Evolutionary conservation across 2,888 invertebrate species (phyloP), one percentile per base, ranked within the genome.

Genomic region (Anorthoa munda): DNA sequence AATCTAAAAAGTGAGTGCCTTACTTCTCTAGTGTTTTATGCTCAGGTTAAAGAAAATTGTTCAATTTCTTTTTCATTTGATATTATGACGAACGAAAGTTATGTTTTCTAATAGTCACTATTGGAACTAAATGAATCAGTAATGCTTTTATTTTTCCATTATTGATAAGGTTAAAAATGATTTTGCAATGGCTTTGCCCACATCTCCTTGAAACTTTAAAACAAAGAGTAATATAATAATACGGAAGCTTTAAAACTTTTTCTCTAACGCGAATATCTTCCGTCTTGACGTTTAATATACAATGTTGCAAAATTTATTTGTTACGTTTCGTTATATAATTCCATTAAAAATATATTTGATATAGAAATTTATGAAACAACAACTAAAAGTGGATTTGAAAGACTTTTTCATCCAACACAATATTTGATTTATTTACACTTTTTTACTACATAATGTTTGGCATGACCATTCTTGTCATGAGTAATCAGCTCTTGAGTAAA

Each of bases 401-500:
- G 0, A 53, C 15, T 39, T 12, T 0, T 9, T 21, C 0, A 1
- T 15, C 2, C 0, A 7, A 13, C 2, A 0, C 2, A 31, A 5
- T 0, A 18, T 39, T 50, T n/a, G 5, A 0, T 3, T 2, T 21
- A 11, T 9, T n/a, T 0, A 51, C 0, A n/a, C 1, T 15, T 55
- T 50, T 58, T 23, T 13, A 31, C 1, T 51, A 45, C 0, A 2
- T 21, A 17, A 7, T 17, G 7, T 7, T 66, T 66, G 9, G 12
- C 2, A n/a, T 11, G 18, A 21, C 1, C 18, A 39, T 39, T n/a
- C n/a, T 7, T 1, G n/a, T 60, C 58, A 55, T n/a, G 56, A 60
- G 39, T 31, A 51, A 67, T 75, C n/a, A 72, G 13, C 39, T 55
- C 2, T 71, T 82, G 12, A 85, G 89, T 69, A 71, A 93, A 92